A percentile compares a stretch with the other conserved stretches of the same genome.
Evolutionary conservation across 2,888 invertebrate species (phyloP).

Genomic region (Ochropacha duplaris): DNA sequence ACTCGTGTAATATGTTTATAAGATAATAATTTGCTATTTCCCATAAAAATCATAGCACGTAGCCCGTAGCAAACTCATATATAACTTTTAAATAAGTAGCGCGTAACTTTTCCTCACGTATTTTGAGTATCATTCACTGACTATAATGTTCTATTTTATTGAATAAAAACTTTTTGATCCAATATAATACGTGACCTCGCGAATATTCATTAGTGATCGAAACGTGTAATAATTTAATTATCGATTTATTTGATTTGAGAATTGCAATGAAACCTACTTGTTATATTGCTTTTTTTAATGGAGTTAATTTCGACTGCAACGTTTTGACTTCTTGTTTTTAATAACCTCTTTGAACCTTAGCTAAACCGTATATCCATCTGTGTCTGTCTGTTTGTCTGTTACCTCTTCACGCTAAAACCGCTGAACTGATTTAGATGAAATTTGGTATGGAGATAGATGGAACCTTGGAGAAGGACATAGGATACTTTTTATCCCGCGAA

Average conservation of each 20-base stretch:
- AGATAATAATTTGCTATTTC: no score
- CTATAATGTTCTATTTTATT: neutral
- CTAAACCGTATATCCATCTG: no score
- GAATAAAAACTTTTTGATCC: slow-evolving; percentile 7
- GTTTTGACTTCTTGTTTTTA: no score
- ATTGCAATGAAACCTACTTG: no score
- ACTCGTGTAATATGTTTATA: no score
- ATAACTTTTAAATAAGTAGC: neutral
- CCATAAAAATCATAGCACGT: neutral
- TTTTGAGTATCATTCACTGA: neutral
- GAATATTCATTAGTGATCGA: neutral
- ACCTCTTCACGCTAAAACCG: no score
- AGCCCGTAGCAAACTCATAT: neutral
- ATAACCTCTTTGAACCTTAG: no score
- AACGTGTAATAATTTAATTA: neutral
- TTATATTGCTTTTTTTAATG: neutral
- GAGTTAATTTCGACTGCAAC: neutral
- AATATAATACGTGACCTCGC: neutral
- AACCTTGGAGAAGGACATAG: no score
- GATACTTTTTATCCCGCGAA: no score
- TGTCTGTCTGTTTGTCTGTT: no score
- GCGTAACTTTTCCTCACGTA: neutral
- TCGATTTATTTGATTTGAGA: neutral
- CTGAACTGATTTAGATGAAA: no score
- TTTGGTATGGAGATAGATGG: no score